These are phyloP conservation scores for Epistrophe grossulariae DNA, from an alignment of 2,888 invertebrate species.

Conservation along the genomic window DNA sequence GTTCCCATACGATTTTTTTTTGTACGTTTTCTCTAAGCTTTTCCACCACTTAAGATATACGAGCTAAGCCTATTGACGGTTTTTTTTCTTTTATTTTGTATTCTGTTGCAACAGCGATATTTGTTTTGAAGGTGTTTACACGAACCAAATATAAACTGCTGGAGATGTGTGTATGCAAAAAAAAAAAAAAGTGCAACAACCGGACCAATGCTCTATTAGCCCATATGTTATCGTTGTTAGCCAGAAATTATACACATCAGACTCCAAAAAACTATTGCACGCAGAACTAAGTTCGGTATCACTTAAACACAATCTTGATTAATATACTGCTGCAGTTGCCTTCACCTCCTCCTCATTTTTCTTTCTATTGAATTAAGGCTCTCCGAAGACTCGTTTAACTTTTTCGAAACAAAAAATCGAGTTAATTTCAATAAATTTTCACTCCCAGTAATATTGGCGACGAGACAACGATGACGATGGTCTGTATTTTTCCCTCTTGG, in stretches of 20 bases:
- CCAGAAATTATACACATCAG: not conserved
- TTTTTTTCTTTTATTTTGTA: slow-evolving; percentile 14
- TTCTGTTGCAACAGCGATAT: slow-evolving; percentile 49
- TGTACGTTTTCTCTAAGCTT: slow-evolving; percentile 35
- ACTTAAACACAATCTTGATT: slow-evolving; percentile 74
- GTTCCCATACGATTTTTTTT: slow-evolving; percentile 67
- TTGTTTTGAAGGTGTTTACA: slow-evolving; percentile 68
- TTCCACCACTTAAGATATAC: slow-evolving; percentile 52
- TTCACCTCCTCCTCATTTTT: slow-evolving; percentile 38
- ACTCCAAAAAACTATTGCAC: slow-evolving; percentile 37
- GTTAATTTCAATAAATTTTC: slow-evolving; percentile 60
- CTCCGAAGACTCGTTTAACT: slow-evolving; percentile 10
- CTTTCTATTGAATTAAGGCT: not conserved
- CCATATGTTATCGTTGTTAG: slow-evolving; percentile 36
- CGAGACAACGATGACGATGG: slow-evolving; percentile 20
- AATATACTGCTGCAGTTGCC: slow-evolving; percentile 51
- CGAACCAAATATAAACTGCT: slow-evolving; percentile 22
- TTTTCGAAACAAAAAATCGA: slow-evolving; percentile 18
- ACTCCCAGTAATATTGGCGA: slow-evolving; percentile 30
- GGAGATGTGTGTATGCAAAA: slow-evolving; percentile 54
- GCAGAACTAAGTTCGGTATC: slow-evolving; percentile 49
- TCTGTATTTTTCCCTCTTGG: slow-evolving; percentile 41
- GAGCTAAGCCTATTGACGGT: slow-evolving; percentile 48
- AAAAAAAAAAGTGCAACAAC: slow-evolving; percentile 57
- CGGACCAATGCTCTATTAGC: slow-evolving; percentile 53